phyloP scores from a whole-genome alignment of 2,888 invertebrate species.

The Leptinotarsa tumamoca region DNA sequence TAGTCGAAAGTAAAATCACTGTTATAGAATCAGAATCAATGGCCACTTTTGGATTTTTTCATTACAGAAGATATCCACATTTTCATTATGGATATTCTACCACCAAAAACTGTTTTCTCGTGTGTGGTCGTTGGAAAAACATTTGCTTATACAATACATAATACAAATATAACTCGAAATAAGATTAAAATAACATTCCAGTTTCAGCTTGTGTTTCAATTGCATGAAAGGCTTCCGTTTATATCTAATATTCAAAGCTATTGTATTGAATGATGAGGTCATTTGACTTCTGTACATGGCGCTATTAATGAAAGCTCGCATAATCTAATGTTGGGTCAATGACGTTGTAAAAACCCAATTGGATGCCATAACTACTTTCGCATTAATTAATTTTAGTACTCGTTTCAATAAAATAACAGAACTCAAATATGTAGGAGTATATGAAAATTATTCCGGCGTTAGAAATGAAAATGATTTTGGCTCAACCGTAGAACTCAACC shows the following conservation, averaged over 20 bases:
- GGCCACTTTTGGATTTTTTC: too few species aligned
- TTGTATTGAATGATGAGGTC: constrained; percentile 1
- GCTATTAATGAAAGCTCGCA: constrained; percentile 1
- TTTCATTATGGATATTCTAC: too few species aligned
- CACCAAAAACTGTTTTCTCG: too few species aligned
- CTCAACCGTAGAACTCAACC: too few species aligned
- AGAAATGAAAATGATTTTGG: background rate
- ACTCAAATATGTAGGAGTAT: background rate
- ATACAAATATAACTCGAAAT: too few species aligned
- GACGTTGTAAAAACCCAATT: constrained; percentile 1
- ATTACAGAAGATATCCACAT: too few species aligned
- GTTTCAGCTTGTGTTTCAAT: too few species aligned
- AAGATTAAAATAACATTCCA: too few species aligned
- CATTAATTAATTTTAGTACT: background rate
- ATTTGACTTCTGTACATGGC: constrained; percentile 1
- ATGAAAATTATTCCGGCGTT: background rate
- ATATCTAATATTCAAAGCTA: background rate
- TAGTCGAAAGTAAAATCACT: too few species aligned
- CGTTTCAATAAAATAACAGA: background rate
- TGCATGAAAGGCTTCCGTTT: background rate
- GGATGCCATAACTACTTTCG: background rate
- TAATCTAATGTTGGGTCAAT: constrained; percentile 3
- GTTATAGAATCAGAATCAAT: too few species aligned
- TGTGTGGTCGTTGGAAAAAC: too few species aligned
- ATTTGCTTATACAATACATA: too few species aligned